phyloP scores from a whole-genome alignment of 2,888 invertebrate genomes.

The Cataglyphis rosenhaueri region DNA sequence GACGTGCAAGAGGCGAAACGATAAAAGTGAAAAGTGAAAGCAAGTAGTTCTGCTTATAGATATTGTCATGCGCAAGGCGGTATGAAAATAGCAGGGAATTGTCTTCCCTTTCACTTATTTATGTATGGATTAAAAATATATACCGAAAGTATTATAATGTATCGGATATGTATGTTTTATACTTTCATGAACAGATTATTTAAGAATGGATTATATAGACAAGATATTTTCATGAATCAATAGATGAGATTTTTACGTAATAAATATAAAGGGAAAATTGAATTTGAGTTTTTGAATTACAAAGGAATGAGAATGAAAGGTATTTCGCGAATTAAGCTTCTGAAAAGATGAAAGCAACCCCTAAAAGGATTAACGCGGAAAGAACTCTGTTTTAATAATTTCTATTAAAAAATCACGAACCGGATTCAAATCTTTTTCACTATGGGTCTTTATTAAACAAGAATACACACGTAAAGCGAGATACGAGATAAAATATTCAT shows the following conservation, averaged over 20 bases:
- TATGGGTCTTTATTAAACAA: neutral
- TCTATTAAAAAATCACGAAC: neutral
- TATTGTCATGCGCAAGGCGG: slow-evolving; percentile 46
- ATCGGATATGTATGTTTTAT: neutral
- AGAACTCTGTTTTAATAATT: slow-evolving; percentile 6
- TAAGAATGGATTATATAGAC: neutral
- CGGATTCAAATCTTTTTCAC: neutral
- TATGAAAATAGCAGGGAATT: slow-evolving; percentile 39
- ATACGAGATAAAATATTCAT: neutral
- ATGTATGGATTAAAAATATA: slow-evolving; percentile 31
- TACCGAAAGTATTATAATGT: slow-evolving; percentile 17
- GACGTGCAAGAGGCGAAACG: slow-evolving; percentile 59
- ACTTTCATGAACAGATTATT: slow-evolving; percentile 1
- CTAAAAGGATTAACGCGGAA: slow-evolving; percentile 28
- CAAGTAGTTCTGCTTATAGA: slow-evolving; percentile 42
- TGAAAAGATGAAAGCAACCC: slow-evolving; percentile 1
- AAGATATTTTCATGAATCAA: neutral
- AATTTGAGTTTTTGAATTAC: neutral
- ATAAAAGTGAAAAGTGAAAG: slow-evolving; percentile 71
- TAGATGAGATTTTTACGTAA: slow-evolving; percentile 11
- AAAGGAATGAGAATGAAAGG: neutral
- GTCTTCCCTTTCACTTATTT: slow-evolving; percentile 42
- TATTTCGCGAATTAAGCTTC: neutral
- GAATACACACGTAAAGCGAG: neutral
- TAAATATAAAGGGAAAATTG: neutral